Evolutionary conservation across 2,888 invertebrate species (phyloP), one percentile per base, ranked within the genome.

Genomic region (Caenorhabditis sp.): DNA sequence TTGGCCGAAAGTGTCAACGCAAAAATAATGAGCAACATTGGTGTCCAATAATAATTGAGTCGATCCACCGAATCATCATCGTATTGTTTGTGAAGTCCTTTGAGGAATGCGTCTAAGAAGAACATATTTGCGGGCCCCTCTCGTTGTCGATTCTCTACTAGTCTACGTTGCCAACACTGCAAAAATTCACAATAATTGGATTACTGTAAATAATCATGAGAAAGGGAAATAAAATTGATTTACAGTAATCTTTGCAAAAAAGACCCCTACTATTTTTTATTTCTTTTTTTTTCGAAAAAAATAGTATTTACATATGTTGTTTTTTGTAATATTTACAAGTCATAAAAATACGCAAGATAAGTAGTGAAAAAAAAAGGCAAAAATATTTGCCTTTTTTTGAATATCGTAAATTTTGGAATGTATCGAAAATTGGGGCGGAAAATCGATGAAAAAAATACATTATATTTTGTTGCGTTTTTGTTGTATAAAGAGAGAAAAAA

Each of bases 11-110:
- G 79, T 14, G 87, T 87, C 50, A 87, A 69, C 1, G 87, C 81
- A 73, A 87, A 87, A 55, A 87, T 84, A 66, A 87, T 81, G 26
- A 87, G 69, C 27, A 87, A 65, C 84, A 87, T 83, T 5, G 87
- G 87, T 1, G 84, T 85, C 78, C 79, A 84, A 67, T 86, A 86
- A 72, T 87, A 86, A 72, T 87, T 87, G 70, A 87, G 82, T 23
- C 87, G 73, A 70, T 87, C 87, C 68, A 86, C 76, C 14, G 81
- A 70, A 71, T 87, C 87, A 62, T 88, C 87, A 66, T 87, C 87
- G 69, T 78, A 87, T 58, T 86, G 85, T 31, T 86, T 86, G 76
- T 87, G 86, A 21, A 87, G 73, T 37, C 84, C 86, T 65, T 85
- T 84, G 37, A 88, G 81, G 76, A 87, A 87, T 49, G 79, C 82